These are phyloP conservation scores for Psittacus erithacus DNA, from an alignment of 2,113 vertebrate species.

Conservation along the genomic window DNA sequence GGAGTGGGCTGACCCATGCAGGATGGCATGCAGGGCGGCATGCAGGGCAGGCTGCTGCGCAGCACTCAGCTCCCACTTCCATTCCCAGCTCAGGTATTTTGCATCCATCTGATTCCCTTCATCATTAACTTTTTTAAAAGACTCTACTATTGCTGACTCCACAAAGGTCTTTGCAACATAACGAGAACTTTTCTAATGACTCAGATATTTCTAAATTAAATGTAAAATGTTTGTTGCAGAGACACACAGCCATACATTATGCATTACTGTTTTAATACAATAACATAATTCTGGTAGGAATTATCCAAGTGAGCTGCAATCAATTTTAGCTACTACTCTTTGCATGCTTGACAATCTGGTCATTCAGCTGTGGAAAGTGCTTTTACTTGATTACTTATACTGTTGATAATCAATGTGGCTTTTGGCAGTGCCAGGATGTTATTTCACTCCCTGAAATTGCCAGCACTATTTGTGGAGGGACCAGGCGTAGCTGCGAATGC, in stretches of 20 bases:
- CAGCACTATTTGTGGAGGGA: background rate
- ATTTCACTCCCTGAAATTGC: conserved; percentile 18
- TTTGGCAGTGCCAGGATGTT: conserved; percentile 52
- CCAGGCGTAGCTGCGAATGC: conserved; percentile 18
- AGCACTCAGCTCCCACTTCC: background rate
- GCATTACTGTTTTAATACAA: conserved; percentile 39
- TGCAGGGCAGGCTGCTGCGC: background rate
- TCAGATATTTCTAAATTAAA: conserved; percentile 71
- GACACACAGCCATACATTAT: conserved; percentile 9
- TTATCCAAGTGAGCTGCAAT: conserved; percentile 60
- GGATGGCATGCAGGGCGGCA: background rate
- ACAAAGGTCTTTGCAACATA: background rate
- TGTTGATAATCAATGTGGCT: conserved; percentile 55
- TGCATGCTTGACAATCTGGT: conserved; percentile 46
- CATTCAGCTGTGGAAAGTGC: conserved; percentile 58
- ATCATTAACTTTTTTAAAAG: background rate
- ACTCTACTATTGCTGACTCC: conserved; percentile 27
- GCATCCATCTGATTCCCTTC: background rate
- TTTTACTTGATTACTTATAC: conserved; percentile 61
- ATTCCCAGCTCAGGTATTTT: background rate
- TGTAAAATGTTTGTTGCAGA: conserved; percentile 56
- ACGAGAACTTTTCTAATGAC: conserved; percentile 64
- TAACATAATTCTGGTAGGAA: conserved; percentile 56
- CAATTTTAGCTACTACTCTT: conserved; percentile 54
- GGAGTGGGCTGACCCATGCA: background rate